A percentile compares a stretch with the other conserved stretches of the same genome.
These are phyloP conservation scores for Thysanoteuthis rhombus DNA, from an alignment of 2,888 invertebrate genomes.

Conservation along the genomic window DNA sequence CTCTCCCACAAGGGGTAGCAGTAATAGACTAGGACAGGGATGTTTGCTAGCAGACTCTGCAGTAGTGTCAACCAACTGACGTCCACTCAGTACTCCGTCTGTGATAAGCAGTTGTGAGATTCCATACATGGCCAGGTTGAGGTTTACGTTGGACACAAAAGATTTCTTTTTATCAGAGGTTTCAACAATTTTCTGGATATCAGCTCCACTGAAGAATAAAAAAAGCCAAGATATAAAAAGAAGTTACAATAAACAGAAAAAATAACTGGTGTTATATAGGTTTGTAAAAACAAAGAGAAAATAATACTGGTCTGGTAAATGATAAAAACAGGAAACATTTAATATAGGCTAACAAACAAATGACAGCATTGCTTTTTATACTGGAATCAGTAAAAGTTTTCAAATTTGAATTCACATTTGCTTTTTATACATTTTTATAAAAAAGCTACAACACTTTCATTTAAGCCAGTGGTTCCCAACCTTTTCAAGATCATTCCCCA, in stretches of 20 bases:
- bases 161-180: neutral
- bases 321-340: no score
- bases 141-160: neutral
- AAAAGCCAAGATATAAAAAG: neutral
- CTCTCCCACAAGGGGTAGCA: constrained; percentile 51
- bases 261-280: neutral
- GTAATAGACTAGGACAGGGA: neutral
- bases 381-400: no score
- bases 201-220: neutral
- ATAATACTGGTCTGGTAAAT: no score
- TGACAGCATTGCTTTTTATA: no score
- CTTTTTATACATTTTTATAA: no score
- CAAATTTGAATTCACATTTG: no score
- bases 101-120: neutral
- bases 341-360: no score
- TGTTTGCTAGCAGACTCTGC: neutral
- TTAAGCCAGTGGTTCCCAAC: no score
- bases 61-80: neutral
- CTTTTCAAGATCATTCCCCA: no score
- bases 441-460: no score
- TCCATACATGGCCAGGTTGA: constrained; percentile 18
- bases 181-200: constrained; percentile 16
- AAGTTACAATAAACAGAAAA: neutral
- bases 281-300: no score
- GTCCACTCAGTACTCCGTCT: neutral